Base-by-base conservation (phyloP, 2,797 vertebrate species). In the Lindbergichthys nudifrons region DNA sequence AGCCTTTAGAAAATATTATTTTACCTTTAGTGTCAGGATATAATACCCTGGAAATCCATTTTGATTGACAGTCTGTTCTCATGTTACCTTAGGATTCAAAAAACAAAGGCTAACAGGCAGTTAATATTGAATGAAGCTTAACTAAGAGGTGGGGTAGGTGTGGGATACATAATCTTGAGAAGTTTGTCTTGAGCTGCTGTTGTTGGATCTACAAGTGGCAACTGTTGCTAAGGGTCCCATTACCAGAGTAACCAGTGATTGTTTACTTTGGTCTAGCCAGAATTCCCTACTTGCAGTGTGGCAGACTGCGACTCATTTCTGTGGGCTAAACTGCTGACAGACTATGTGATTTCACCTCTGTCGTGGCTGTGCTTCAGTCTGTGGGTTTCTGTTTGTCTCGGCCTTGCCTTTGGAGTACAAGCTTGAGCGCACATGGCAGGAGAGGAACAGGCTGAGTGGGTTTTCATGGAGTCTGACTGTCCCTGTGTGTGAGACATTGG, bases 51-150 rank as follows among this genome's bases (percentile, higher is more conserved):
- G 43, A 80, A 87, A 87, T 88, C 77, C 67, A 64, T 89, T 91
- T 77, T 85, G 89, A 89, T 74, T 89, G 85, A 91, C 89, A 87
- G 61, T 68, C 42, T 53, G 59, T 79, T 92, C 87, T 94, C 82
- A 75, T 74, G 84, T 94, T 93, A 92, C 92, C 72, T 64, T 75
- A 85, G 79, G 80, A 68, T 77, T 87, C 73, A 89, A 81, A 87
- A 82, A 85, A 73, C 73, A 89, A 57, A 86, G 77, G 79, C 86
- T 82, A 87, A 80, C 66, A 43, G 76, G 26, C 74, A 50, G 60
- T 94, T 81, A 93, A 94, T 94, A 94, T 76, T 93, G 81, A 89
- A 94, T 94, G 91, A 90, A 75, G 81, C 81, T 80, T 79, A 92
- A 84, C 61, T 43, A 53, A 70, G 73, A 74, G 30, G 77, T 45